Evolutionary conservation across 2,113 vertebrate species (phyloP), one percentile per base, ranked within the genome.

Genomic region (Colaptes auratus): DNA sequence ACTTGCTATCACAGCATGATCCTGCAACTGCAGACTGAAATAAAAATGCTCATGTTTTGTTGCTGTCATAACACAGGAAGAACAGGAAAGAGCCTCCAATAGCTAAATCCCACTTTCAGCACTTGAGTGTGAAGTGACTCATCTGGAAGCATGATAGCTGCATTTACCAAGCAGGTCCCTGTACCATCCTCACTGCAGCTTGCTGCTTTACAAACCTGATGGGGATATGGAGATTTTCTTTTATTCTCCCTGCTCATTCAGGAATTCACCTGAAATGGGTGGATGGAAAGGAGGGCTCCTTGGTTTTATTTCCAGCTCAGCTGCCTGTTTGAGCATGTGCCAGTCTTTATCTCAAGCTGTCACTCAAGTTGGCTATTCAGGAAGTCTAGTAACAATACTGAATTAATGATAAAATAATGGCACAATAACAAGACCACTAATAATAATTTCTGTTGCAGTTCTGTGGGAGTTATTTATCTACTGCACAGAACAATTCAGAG

Each of bases 31-130:
- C 4, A 86, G 72, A 53, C 48, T 58, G 17, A 71, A 88, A 90
- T 86, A 74, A 94, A 92, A 93, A 77, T n/a, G 48, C 33, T 86
- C 33, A 2, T 67, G 52, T 86, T 90, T 90, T 69, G 56, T 52
- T 81, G 61, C 65, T 95, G 82, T 86, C 65, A n/a, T 69, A 93
- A 90, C 60, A 92, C 33, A 44, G n/a, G 28, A 33, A 90, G 65
- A 56, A 71, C 6, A 86, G 6, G 53, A 75, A 92, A 86, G n/a
- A 77, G 88, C 9, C 69, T 67, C 72, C 64, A 60, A 77, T 30
- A 39, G 79, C 90, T 91, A 71, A 94, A 95, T 56, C 39, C 53
- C 80, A 58, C 61, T 90, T 88, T 31, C 65, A 86, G 24, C 63
- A 56, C 33, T 7, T 53, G 61, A 93, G 18, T 64, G 69, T 50